phyloP scores from a whole-genome alignment of 2,797 vertebrate species.

The Thunnus albacares region DNA sequence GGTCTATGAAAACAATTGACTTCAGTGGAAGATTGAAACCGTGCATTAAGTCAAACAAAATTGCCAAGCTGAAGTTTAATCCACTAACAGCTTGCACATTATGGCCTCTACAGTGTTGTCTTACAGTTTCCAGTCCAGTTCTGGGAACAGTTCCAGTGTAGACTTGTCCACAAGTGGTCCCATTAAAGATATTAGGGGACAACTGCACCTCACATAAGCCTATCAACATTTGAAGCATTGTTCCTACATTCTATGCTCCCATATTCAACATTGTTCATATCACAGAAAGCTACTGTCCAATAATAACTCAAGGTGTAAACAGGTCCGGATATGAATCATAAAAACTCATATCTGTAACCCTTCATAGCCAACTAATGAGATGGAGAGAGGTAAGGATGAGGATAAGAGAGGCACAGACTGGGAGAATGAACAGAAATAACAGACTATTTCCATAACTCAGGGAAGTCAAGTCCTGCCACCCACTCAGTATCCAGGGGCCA shows the following conservation, averaged over 20 bases:
- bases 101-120: slow-evolving; percentile 31
- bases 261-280: slow-evolving; percentile 9
- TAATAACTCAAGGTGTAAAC: slow-evolving; percentile 15
- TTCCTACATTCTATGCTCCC: slow-evolving; percentile 6
- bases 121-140: slow-evolving; percentile 29
- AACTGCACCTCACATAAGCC: slow-evolving; percentile 31
- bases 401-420: slow-evolving; percentile 19
- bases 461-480: neutral
- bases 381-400: slow-evolving; percentile 5
- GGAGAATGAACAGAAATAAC: slow-evolving; percentile 8
- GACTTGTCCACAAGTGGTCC: slow-evolving; percentile 44
- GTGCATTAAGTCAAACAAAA: slow-evolving; percentile 8
- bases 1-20: neutral
- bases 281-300: slow-evolving; percentile 1
- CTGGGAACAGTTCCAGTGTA: slow-evolving; percentile 51
- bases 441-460: neutral
- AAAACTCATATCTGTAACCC: slow-evolving; percentile 9
- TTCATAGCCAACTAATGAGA: slow-evolving; percentile 4
- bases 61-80: slow-evolving; percentile 16
- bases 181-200: slow-evolving; percentile 47
- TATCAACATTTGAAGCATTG: slow-evolving; percentile 33
- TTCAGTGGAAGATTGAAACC: neutral
- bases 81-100: slow-evolving; percentile 29
- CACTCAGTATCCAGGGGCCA: slow-evolving; percentile 9
- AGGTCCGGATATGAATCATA: slow-evolving; percentile 14